Evolutionary conservation across 2,797 vertebrate genomes (phyloP), one percentile per base, ranked within the genome.

Genomic region (Benthosema pterotum): DNA sequence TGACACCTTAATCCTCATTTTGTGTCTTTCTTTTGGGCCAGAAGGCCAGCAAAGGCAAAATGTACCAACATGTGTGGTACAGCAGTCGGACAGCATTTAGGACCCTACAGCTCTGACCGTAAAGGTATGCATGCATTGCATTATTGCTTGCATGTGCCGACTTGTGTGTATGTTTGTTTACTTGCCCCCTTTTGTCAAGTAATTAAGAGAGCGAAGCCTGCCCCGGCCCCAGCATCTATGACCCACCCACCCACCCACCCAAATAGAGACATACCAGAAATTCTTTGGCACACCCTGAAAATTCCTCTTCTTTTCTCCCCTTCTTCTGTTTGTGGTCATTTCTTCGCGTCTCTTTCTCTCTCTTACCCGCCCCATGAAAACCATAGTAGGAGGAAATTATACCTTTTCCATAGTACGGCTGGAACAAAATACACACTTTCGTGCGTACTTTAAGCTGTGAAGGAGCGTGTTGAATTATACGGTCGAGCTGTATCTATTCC

Each of bases 201-300:
- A 78, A 80, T 86, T 82, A 72, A 46, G 52, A 22, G 15, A 50
- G 45, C 55, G 64, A 38, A 38, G 62, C 52, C 63, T 84, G 70
- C 75, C 71, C 52, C 57, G 60, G 69, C 48, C 4, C 59, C 42
- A 38, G 32, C 32, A 7, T 38, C 32, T 38, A n/a, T 42, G 47
- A 70, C 66, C 62, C 71, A 60, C 68, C 62, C 60, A 70, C 66
- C 62, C 71, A 60, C 68, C 62, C 60, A 52, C 69, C 77, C 69
- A 79, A 74, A 77, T 78, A 76, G 60, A 85, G 72, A 82, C 86
- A 92, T 93, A 82, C 90, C 87, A 85, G 69, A 71, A 83, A 93
- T 93, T 93, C 89, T 87, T 91, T 86, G 85, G 83, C 88, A 83
- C 87, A 75, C 85, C 84, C 85, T 89, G 67, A 79, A 84, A 84